Base-by-base conservation (phyloP, 2,113 vertebrate genomes). In the Hippocampus comes region DNA sequence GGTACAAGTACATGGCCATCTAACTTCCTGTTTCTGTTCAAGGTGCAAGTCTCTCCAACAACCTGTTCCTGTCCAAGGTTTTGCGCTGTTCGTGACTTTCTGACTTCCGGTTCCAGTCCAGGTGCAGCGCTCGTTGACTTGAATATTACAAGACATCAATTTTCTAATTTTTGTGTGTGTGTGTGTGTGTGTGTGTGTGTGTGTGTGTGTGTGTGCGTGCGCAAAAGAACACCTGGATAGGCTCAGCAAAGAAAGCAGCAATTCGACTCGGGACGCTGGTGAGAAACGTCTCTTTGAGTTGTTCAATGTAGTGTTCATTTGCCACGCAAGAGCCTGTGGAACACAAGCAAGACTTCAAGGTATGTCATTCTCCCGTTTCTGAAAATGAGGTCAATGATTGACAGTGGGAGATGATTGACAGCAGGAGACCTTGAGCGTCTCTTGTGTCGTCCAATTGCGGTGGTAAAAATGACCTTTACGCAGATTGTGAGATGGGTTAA, bases 191-290 rank as follows among this genome's bases (percentile, higher is more conserved):
- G 43, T 56, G 23, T 30, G 4, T 63, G 9, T 25, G 9, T 43
- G 42, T 15, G 14, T 27, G 27, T 27, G 42, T 17, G 9, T 43
- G 42, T 43, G 42, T 55, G 11, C 27, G 1, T 63, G 9, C n/a
- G n/a, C 6, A n/a, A 64, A 23, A 15, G 21, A 46, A 23, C 46
- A 99, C 97, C 91, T 98, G 96, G 83, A 99, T 96, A 4, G 97
- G 94, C 80, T 99, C 97, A 59, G 89, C 94, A 34, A 99, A 96
- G 88, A 99, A 98, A 72, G 91, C 96, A 74, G 96, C 97, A 18
- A 99, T 87, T 48, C 73, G 88, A 71, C 84, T 91, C 48, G 95
- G 87, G 41, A 96, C 93, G 0, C 89, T 90, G 0, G 95, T 96
- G 20, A 63, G 88, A 67, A 99, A 91, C 0, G 94, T 94, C 1